Conservation (phyloP, 2,797 vertebrate genomes). For the Silurus aristotelis region DNA sequence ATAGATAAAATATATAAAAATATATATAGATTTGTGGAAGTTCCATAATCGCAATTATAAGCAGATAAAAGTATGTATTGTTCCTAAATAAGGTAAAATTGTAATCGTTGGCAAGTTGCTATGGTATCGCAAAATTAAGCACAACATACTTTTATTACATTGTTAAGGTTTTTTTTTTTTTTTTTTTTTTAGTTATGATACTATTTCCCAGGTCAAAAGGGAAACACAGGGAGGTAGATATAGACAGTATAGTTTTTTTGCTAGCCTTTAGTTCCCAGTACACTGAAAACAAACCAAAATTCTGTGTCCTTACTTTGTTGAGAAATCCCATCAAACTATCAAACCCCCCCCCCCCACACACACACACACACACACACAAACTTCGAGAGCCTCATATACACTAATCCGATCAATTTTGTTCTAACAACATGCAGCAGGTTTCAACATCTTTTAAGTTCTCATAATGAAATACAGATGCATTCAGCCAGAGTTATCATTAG, state of each 20-base stretch:
- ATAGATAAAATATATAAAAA: no score
- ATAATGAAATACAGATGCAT: not conserved
- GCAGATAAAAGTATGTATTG: not conserved
- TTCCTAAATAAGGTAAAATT: not conserved
- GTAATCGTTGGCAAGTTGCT: not conserved
- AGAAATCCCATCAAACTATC: not conserved
- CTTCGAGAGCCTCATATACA: not conserved
- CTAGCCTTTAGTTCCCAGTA: not conserved
- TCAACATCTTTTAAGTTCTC: not conserved
- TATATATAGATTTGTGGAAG: not conserved
- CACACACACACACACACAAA: not conserved
- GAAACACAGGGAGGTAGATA: not conserved
- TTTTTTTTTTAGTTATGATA: not conserved
- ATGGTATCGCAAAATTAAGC: not conserved
- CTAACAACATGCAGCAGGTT: constrained; percentile 28
- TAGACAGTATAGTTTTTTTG: not conserved
- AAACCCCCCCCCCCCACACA: not conserved
- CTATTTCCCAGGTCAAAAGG: not conserved
- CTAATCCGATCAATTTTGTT: constrained; percentile 28
- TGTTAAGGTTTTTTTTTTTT: not conserved
- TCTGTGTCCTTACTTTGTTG: not conserved
- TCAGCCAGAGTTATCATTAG: not conserved
- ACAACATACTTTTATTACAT: not conserved
- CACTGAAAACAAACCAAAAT: constrained; percentile 8
- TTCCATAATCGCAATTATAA: not conserved